Percentiles rank a stretch among this genome's conserved stretches.
Conservation (phyloP, 2,113 vertebrate genomes). For the Atherinomorus stipes region DNA sequence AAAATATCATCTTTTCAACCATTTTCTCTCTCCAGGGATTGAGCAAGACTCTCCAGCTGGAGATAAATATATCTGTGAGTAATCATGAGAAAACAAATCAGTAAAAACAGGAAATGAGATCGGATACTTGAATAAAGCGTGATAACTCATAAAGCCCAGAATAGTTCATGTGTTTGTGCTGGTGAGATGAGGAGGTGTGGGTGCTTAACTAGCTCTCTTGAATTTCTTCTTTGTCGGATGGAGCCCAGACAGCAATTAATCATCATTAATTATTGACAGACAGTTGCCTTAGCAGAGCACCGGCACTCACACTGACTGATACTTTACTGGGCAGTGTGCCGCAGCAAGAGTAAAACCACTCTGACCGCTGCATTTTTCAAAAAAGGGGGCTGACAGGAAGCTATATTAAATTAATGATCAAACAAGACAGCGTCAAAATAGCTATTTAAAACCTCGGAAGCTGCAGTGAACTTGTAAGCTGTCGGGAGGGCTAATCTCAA, state of each 20-base stretch:
- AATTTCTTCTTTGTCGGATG: too few relatives aligned
- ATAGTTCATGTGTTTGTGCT: not conserved
- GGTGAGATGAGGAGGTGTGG: not conserved
- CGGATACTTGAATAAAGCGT: slow-evolving; percentile 9
- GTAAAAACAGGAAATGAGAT: not conserved
- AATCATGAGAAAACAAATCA: too few relatives aligned
- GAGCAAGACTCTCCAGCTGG: too few relatives aligned
- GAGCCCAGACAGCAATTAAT: slow-evolving; percentile 35
- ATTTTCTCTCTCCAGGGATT: too few relatives aligned
- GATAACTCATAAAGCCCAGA: not conserved
- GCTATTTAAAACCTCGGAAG: not conserved
- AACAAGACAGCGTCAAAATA: slow-evolving; percentile 19
- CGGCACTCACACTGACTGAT: slow-evolving; percentile 4
- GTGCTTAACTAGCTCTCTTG: not conserved
- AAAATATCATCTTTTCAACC: too few relatives aligned
- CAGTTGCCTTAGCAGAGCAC: not conserved
- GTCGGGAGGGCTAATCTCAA: not conserved
- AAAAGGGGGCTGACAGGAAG: not conserved
- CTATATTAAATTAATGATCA: not conserved
- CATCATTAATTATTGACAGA: slow-evolving; percentile 51
- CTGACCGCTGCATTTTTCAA: slow-evolving; percentile 2
- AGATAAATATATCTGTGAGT: too few relatives aligned
- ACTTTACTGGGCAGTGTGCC: slow-evolving; percentile 1
- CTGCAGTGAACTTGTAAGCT: not conserved
- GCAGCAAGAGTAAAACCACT: slow-evolving; percentile 11